A percentile compares a stretch with the other conserved stretches of the same genome.
phyloP scores from a whole-genome alignment of 2,797 vertebrate genomes.

The Balearica regulorum region DNA sequence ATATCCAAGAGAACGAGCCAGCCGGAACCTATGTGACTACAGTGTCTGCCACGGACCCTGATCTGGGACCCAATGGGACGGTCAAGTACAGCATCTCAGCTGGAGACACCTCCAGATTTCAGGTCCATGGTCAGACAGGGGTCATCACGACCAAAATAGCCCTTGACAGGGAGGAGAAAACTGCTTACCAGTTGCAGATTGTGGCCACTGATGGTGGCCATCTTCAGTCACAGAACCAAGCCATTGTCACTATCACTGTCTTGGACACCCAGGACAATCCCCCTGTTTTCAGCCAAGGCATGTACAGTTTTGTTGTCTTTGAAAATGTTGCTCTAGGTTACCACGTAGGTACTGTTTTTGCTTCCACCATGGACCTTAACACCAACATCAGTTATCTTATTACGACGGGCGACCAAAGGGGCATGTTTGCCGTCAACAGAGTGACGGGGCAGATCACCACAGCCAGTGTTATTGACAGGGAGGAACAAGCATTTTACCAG shows the following conservation, averaged over 20 bases:
- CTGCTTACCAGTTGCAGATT: conserved; percentile 90
- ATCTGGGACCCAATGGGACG: conserved; percentile 89
- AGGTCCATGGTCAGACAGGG: conserved; percentile 85
- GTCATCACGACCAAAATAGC: conserved; percentile 87
- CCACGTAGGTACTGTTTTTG: conserved; percentile 87
- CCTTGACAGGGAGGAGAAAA: conserved; percentile 94
- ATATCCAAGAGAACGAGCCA: conserved; percentile 94
- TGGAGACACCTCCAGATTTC: conserved; percentile 90
- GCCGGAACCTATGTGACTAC: conserved; percentile 86
- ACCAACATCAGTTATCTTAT: conserved; percentile 95
- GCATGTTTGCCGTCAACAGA: conserved; percentile 84
- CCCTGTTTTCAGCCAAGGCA: conserved; percentile 86
- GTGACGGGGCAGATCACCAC: conserved; percentile 86
- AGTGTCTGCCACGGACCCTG: conserved; percentile 89
- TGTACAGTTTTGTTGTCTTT: conserved; percentile 96
- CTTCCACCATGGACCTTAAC: conserved; percentile 92
- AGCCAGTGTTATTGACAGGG: conserved; percentile 87
- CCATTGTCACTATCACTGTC: conserved; percentile 92
- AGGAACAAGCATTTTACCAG: conserved; percentile 92
- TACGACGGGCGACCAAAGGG: conserved; percentile 90
- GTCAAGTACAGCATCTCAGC: conserved; percentile 90
- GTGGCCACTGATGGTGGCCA: conserved; percentile 88
- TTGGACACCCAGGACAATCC: conserved; percentile 96
- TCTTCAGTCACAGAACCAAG: conserved; percentile 86
- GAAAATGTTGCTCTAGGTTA: conserved; percentile 89